Evolutionary conservation across 1,140 invertebrate species (phyloP), one percentile per base, ranked within the genome.

Genomic region (Bombus terrestris): DNA sequence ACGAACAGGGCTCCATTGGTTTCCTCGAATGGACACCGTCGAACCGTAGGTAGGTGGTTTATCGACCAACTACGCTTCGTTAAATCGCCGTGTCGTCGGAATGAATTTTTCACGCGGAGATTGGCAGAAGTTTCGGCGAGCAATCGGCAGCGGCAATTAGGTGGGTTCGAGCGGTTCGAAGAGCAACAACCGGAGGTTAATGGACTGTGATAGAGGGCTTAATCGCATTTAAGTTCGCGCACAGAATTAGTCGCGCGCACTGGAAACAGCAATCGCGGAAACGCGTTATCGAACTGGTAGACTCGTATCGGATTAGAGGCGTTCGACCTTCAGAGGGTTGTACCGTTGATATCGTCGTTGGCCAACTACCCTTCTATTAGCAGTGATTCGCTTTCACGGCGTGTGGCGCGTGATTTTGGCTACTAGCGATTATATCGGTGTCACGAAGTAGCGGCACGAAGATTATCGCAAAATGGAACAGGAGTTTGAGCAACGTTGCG

Each of bases 191-290:
- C 59, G 28, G 39, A 74, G 66, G 74, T 64, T 87, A 87, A 87
- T 85, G 86, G 86, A 86, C 76, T 74, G 75, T 86, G 64, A 86
- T 84, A 72, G 64, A 75, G 76, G 81, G n/a, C 28, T 57, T 86
- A 89, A 90, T 88, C 88, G 80, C 73, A 68, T 74, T 77, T 81
- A 80, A 86, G 71, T 86, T 81, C n/a, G 64, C 64, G 64, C 64
- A 66, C n/a, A 15, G 32, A 32, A 66, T 66, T 66, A 66, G 64
- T 32, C 64, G n/a, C 64, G 64, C 64, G n/a, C 64, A 18, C 64
- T 66, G 12, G 64, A 66, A 66, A 66, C 64, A 35, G 77, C 68
- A 80, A 72, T 86, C 73, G 82, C 80, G 71, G 73, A 76, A 81
- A 71, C 79, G 73, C 83, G 83, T 73, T 85, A 85, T 85, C 69